Evolutionary conservation across 2,888 invertebrate genomes (phyloP), one percentile per base, ranked within the genome.

Genomic region (Rhingia rostrata): DNA sequence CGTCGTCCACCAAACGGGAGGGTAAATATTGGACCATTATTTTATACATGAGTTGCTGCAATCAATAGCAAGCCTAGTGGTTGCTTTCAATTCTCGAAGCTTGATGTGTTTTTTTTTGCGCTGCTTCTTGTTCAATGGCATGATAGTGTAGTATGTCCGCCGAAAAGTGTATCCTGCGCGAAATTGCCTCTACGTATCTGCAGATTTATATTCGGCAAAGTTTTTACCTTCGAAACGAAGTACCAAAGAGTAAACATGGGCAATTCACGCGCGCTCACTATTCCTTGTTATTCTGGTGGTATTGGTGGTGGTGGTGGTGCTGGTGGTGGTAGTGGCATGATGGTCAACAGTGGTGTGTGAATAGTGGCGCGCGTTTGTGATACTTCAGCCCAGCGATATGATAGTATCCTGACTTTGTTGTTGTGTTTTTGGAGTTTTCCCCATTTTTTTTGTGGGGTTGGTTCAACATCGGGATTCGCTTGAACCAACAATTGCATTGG

Each of bases 31-130:
- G 88, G 87, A 87, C 88, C 88, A 88, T 89, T 89, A 88, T 88
- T 89, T 90, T 89, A 89, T 88, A 88, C 90, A 89, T 89, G 89
- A 89, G 87, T 89, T 88, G 88, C 86, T 89, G 88, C 88, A 88
- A 88, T 88, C 87, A 87, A 87, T 87, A 75, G 74, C 75, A 67
- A 85, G 79, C 67, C 60, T 39, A 60, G 56, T 66, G 60, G 80
- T 79, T 79, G 79, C 67, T 58, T 70, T 77, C 67, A 64, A 73
- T 67, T 74, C 51, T 6, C 30, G 49, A 30, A 49, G 22, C 33
- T 37, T 10, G 30, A 41, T 14, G 4, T 51, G 10, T 47, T 56
- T 66, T 74, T 69, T 35, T 58, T 56, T 39, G 30, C 5, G 10
- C 45, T 22, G 14, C 37, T 10, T 41, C 12, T 60, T 41, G 41